Evolutionary conservation across 2,113 vertebrate genomes (phyloP).

Genomic region (Crypturellus undulatus): DNA sequence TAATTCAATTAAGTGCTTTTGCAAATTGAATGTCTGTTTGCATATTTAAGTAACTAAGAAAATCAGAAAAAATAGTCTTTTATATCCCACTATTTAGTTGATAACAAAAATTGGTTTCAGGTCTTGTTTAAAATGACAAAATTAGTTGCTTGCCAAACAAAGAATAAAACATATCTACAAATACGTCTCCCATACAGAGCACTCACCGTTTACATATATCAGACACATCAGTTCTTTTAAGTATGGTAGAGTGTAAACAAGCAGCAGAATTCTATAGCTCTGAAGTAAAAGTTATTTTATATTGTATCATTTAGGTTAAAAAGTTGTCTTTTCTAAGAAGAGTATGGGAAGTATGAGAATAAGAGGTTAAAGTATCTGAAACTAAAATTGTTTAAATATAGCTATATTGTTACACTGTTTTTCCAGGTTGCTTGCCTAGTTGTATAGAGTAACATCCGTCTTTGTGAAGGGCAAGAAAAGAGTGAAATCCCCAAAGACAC

Average conservation of each 20-base stretch:
- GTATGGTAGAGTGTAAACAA: not conserved
- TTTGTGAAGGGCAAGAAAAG: not conserved
- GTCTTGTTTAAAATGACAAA: not conserved
- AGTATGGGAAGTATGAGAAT: not conserved
- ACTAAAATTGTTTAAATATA: slow-evolving; percentile 38
- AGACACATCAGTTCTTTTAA: not conserved
- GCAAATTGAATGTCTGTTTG: not conserved
- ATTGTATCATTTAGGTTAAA: not conserved
- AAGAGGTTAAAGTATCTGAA: not conserved
- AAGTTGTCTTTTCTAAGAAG: not conserved
- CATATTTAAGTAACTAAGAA: not conserved
- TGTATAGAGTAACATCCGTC: not conserved
- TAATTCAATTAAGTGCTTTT: not conserved
- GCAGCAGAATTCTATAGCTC: not conserved
- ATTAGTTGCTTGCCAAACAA: not conserved
- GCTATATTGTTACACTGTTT: not conserved
- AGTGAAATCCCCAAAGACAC: slow-evolving; percentile 4
- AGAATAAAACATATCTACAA: not conserved
- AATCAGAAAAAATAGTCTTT: not conserved
- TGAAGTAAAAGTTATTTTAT: not conserved
- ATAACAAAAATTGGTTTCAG: accelerated
- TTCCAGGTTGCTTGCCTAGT: not conserved
- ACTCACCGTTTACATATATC: not conserved
- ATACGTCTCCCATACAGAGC: not conserved
- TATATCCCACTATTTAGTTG: not conserved